These are phyloP conservation scores for Drosophila ficusphila DNA, from an alignment of 1,140 invertebrate species.

Conservation along the genomic window DNA sequence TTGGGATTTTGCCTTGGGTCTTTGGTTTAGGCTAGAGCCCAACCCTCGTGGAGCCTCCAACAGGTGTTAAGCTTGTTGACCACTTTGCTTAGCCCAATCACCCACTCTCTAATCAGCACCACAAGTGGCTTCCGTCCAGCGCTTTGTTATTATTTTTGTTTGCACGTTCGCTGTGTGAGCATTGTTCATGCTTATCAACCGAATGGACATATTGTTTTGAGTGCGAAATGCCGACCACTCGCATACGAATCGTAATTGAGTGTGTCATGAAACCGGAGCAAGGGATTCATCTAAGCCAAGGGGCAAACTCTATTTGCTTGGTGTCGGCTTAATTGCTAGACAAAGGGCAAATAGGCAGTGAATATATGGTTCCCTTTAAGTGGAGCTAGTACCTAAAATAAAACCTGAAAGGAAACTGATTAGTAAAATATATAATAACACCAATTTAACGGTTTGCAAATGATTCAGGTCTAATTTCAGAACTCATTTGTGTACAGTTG, in stretches of 20 bases:
- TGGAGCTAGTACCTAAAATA: not conserved
- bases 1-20: not conserved
- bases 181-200: slow-evolving; percentile 66
- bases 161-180: slow-evolving; percentile 12
- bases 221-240: slow-evolving; percentile 8
- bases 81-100: slow-evolving; percentile 16
- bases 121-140: slow-evolving; percentile 29
- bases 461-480: no score
- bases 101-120: slow-evolving; percentile 35
- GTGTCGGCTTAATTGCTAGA: slow-evolving; percentile 7
- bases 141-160: slow-evolving; percentile 25
- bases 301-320: not conserved
- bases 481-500: no score
- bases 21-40: not conserved
- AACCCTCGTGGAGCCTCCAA: slow-evolving; percentile 2
- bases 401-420: no score
- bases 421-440: no score
- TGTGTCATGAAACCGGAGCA: slow-evolving; percentile 9
- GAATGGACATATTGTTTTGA: not conserved
- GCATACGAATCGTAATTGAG: slow-evolving; percentile 29
- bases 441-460: no score
- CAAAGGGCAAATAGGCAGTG: not conserved
- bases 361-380: not conserved
- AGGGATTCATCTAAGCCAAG: not conserved
- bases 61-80: slow-evolving; percentile 33